Base-by-base conservation (phyloP, 2,797 vertebrate species). In the Fratercula arctica region DNA sequence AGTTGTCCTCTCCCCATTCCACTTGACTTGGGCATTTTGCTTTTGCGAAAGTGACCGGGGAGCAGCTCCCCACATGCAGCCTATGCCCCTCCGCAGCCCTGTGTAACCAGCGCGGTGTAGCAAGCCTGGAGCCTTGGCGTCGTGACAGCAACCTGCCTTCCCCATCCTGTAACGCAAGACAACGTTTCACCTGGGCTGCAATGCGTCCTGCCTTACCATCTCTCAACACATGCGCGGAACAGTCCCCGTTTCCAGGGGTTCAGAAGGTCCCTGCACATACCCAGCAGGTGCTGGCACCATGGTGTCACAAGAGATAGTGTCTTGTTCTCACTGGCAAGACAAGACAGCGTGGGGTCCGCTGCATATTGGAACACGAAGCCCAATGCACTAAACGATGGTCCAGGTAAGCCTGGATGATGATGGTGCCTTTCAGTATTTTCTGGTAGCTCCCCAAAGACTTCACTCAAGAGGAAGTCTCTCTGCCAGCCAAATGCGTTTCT, bases 231-330 rank as follows among this genome's bases (percentile, higher is more conserved):
- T 0, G 0, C 19, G 26, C 4, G 17, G 24, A 37, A 12, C 4
- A 5, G 28, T 2, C 50, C 50, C 25, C 4, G 6, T 24, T 39
- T 66, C 28, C 23, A 13, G 29, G 33, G 19, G 13, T 24, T 18
- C 29, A 39, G 63, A 19, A 24, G 12, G 12, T 84, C 43, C 39
- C 33, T 25, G 26, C 8, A 14, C 0, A 0, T 8, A 23, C 4
- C 19, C 66, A 78, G 20, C 33, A 66, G 16, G 15, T 33, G 25
- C 59, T 56, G 73, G 10, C 4, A 68, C 28, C 7, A 8, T 4
- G 14, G 23, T 10, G 0, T 24, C 33, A 78, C 31, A 25, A 26
- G 39, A 56, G 41, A 51, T 9, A 61, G 31, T 33, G 51, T 13
- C 50, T 41, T 26, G 5, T 13, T 81, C 46, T 25, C 23, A 37